Percentiles rank a stretch among this genome's conserved stretches.
These are phyloP conservation scores for Rhaphigaster nebulosa DNA, from an alignment of 2,888 invertebrate species.

Conservation along the genomic window DNA sequence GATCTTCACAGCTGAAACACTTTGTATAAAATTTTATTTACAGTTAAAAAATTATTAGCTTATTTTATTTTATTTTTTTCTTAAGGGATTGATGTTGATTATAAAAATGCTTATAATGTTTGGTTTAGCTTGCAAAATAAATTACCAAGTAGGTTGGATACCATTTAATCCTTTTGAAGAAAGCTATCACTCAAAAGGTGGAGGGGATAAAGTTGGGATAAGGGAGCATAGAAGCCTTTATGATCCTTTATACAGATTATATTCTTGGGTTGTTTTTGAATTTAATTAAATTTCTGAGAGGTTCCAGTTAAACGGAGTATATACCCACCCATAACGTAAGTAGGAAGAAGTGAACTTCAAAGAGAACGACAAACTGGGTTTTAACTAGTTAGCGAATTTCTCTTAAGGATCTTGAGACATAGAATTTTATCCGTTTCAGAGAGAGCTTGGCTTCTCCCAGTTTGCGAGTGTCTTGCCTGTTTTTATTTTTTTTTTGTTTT, in stretches of 20 bases:
- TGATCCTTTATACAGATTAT: neutral
- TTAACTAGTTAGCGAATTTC: neutral
- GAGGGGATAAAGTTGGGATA: neutral
- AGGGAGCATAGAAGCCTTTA: neutral
- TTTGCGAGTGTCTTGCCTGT: conserved; percentile 59
- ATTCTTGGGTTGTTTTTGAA: conserved; percentile 16
- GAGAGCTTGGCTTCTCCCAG: conserved; percentile 56
- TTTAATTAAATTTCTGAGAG: neutral
- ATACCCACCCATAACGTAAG: no score
- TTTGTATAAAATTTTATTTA: no score
- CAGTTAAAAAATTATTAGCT: no score
- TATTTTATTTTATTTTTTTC: no score
- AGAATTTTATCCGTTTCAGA: conserved; percentile 39
- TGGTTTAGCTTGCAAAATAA: no score
- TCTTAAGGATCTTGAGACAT: neutral
- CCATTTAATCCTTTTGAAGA: neutral
- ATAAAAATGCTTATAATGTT: no score
- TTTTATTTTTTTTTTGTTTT: conserved; percentile 52
- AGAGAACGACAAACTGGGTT: neutral
- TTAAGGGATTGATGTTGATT: no score
- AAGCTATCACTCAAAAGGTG: neutral
- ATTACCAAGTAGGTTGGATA: neutral
- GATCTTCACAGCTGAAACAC: neutral
- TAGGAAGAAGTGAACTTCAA: neutral
- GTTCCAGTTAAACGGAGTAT: neutral